Conservation (phyloP, 2,888 invertebrate species). For the Hypsopygia costalis region DNA sequence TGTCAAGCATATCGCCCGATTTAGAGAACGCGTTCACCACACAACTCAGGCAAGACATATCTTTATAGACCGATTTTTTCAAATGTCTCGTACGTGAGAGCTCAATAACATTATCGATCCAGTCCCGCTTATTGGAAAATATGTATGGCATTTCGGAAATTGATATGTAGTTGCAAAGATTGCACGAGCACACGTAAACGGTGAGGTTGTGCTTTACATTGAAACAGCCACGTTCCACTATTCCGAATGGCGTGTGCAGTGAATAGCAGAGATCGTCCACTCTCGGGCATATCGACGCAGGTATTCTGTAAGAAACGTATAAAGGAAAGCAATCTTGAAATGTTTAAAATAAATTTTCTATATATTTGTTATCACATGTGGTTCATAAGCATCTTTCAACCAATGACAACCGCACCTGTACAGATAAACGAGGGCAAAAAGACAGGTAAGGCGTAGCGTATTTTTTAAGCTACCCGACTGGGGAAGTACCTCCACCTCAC, state of each 20-base stretch:
- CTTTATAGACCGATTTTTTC: conserved; percentile 46
- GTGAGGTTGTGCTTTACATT: conserved; percentile 48
- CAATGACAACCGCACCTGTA: too few relatives aligned
- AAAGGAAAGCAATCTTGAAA: too few relatives aligned
- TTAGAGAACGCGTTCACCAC: conserved; percentile 46
- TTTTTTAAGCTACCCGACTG: too few relatives aligned
- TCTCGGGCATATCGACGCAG: conserved; percentile 39
- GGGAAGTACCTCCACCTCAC: too few relatives aligned
- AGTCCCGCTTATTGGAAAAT: conserved; percentile 43
- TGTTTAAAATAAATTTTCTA: too few relatives aligned
- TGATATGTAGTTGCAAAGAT: conserved; percentile 61
- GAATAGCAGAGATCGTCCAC: conserved; percentile 57
- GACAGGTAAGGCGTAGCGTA: too few relatives aligned
- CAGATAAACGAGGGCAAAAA: too few relatives aligned
- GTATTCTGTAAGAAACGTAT: conserved; percentile 44
- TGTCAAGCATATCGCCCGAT: conserved; percentile 31
- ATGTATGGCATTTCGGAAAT: conserved; percentile 57
- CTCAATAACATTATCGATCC: conserved; percentile 58
- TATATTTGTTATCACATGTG: too few relatives aligned
- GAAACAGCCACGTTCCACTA: conserved; percentile 60
- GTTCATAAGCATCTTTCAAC: too few relatives aligned
- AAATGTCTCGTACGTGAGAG: conserved; percentile 48
- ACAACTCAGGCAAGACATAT: conserved; percentile 59
- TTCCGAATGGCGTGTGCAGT: conserved; percentile 61
- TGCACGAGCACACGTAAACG: conserved; percentile 59